These are phyloP conservation scores for Papilio demoleus DNA, from an alignment of 2,888 invertebrate species.

Conservation along the genomic window DNA sequence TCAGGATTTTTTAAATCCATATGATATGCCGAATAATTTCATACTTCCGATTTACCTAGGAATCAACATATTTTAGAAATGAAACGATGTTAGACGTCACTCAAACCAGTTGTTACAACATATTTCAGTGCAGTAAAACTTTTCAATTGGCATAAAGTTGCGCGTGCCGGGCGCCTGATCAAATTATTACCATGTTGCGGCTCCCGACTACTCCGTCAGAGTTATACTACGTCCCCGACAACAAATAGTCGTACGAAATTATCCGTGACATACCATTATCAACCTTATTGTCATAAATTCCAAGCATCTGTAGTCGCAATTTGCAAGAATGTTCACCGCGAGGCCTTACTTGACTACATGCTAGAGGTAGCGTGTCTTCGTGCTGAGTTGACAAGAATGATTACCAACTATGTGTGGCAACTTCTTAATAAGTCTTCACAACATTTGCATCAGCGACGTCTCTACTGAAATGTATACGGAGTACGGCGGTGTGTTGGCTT, in stretches of 20 bases:
- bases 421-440: constrained; percentile 78
- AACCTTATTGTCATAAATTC: constrained; percentile 43
- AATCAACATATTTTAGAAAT: constrained; percentile 51
- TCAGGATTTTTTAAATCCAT: not conserved
- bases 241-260: constrained; percentile 55
- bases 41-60: not conserved
- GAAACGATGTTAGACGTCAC: constrained; percentile 51
- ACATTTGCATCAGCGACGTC: constrained; percentile 69
- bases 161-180: constrained; percentile 72
- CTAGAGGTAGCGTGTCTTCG: constrained; percentile 47
- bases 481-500: constrained; percentile 37
- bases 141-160: constrained; percentile 76
- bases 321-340: constrained; percentile 48
- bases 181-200: constrained; percentile 80
- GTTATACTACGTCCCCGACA: constrained; percentile 50
- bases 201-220: constrained; percentile 62
- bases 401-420: constrained; percentile 69
- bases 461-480: constrained; percentile 46
- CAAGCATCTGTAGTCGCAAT: constrained; percentile 37
- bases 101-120: constrained; percentile 58
- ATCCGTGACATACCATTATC: constrained; percentile 42
- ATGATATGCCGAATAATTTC: not conserved
- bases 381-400: constrained; percentile 73
- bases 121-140: constrained; percentile 73
- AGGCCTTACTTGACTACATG: constrained; percentile 47